phyloP scores from a whole-genome alignment of 2,797 vertebrate genomes.

The Pseudochaenichthys georgianus region DNA sequence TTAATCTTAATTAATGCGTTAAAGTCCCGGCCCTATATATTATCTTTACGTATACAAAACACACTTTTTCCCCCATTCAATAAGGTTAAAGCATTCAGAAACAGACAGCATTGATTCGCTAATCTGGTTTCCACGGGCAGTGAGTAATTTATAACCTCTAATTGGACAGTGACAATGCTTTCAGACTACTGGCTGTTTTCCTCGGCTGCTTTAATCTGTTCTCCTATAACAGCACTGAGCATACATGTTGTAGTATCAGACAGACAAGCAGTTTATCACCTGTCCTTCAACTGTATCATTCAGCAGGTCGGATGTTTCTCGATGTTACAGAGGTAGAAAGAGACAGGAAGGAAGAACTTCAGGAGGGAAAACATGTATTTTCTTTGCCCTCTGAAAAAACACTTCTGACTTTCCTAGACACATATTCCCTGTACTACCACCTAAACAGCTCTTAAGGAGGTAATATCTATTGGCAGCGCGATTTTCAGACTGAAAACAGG shows the following conservation, averaged over 20 bases:
- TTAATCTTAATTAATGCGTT: too few species aligned
- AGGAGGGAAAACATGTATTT: conserved; percentile 25
- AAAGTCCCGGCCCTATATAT: not conserved
- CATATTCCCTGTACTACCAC: conserved; percentile 20
- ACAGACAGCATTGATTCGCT: conserved; percentile 26
- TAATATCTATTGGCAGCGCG: conserved; percentile 50
- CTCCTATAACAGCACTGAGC: conserved; percentile 25
- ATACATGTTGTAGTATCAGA: conserved; percentile 24
- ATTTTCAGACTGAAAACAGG: conserved; percentile 45
- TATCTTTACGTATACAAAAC: not conserved
- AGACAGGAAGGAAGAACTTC: conserved; percentile 15
- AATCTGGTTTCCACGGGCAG: conserved; percentile 3
- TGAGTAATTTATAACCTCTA: conserved; percentile 51
- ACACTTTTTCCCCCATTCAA: not conserved
- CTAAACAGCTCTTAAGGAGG: conserved; percentile 29
- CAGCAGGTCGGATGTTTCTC: conserved; percentile 28
- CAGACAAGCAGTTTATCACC: conserved; percentile 51
- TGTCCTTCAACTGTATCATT: conserved; percentile 48
- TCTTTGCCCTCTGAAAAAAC: conserved; percentile 28
- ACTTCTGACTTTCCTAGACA: conserved; percentile 14
- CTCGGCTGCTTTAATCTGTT: conserved; percentile 32
- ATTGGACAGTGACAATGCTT: conserved; percentile 38
- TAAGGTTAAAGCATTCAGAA: conserved; percentile 9
- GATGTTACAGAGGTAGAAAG: conserved; percentile 9
- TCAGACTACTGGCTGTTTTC: conserved; percentile 25